These are phyloP conservation scores for Centropyge bicolor DNA, from an alignment of 2,797 vertebrate species.

Conservation along the genomic window DNA sequence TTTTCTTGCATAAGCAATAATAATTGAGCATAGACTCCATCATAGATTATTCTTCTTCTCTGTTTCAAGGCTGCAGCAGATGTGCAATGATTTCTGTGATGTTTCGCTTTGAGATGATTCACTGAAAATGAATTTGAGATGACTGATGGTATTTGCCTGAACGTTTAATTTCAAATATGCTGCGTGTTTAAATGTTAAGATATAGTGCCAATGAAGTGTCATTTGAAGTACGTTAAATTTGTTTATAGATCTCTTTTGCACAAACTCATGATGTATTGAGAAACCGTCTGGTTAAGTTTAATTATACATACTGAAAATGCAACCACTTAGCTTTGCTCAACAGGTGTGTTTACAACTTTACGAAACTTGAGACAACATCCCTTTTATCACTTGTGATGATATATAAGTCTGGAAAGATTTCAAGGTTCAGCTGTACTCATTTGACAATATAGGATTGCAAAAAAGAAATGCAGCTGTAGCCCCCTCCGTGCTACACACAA, in stretches of 20 bases:
- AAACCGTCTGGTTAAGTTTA: not conserved
- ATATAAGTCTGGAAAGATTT: not conserved
- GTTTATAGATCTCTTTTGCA: not conserved
- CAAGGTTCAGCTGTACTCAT: not conserved
- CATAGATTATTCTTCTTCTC: constrained; percentile 23
- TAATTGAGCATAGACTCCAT: constrained; percentile 45
- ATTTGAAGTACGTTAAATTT: not conserved
- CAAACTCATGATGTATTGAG: not conserved
- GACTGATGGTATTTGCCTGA: constrained; percentile 18
- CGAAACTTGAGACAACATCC: not conserved
- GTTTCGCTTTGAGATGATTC: constrained; percentile 32
- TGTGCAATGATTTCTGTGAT: constrained; percentile 23
- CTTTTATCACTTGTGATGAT: not conserved
- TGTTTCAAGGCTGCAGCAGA: constrained; percentile 26
- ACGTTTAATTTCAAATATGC: constrained; percentile 14
- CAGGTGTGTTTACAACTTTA: not conserved
- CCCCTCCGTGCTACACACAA: not conserved
- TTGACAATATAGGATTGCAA: not conserved
- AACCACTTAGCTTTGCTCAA: not conserved
- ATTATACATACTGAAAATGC: not conserved
- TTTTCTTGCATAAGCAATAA: constrained; percentile 32
- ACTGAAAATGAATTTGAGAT: constrained; percentile 29
- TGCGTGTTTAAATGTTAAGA: not conserved
- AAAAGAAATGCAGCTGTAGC: not conserved
- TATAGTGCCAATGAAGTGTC: not conserved